Conservation (phyloP, 2,797 vertebrate species). For the Malurus leucopterus region DNA sequence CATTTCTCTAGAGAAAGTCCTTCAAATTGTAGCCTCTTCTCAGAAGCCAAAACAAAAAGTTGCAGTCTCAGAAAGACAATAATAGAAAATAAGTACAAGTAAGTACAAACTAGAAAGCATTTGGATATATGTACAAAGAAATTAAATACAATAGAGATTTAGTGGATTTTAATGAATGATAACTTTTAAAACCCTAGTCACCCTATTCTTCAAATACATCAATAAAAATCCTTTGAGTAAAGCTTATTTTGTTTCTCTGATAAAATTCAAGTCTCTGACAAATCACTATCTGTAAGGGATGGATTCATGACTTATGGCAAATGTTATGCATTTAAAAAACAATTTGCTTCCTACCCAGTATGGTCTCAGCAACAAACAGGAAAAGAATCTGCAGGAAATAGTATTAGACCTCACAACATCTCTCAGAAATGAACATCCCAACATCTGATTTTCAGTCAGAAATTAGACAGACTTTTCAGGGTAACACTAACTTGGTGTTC, state of each 20-base stretch:
- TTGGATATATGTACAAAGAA: background rate
- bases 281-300: background rate
- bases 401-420: background rate
- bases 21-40: background rate
- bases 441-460: background rate
- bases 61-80: background rate
- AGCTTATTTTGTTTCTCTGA: background rate
- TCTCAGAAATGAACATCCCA: background rate
- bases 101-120: background rate
- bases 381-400: background rate
- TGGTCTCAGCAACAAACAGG: background rate
- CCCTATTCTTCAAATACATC: background rate
- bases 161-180: background rate
- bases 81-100: background rate
- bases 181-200: background rate
- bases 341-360: background rate
- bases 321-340: background rate
- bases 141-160: background rate
- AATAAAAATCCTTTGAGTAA: background rate
- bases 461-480: background rate
- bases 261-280: background rate
- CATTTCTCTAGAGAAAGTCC: background rate
- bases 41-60: background rate
- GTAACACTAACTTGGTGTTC: background rate
- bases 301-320: background rate